Conservation (phyloP, 2,888 invertebrate genomes). For the Eupithecia pulchellata region DNA sequence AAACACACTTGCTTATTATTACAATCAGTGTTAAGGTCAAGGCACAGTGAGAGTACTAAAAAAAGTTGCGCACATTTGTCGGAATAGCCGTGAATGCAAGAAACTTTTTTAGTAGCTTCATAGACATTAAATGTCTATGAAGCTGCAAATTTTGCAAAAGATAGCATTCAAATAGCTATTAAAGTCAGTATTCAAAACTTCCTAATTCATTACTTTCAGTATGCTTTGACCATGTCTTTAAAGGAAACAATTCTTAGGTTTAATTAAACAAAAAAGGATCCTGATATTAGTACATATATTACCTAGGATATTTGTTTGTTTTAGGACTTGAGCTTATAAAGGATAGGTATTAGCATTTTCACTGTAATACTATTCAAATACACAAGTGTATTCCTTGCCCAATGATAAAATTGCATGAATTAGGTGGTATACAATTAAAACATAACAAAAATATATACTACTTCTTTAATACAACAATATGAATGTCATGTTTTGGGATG, state of each 20-base stretch:
- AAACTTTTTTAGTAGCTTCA: not conserved
- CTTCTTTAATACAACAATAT: not conserved
- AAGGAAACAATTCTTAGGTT: not conserved
- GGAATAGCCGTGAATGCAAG: not conserved
- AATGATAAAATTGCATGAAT: not conserved
- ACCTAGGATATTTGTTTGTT: not conserved
- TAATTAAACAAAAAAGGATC: too few species aligned
- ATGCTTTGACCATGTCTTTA: not conserved
- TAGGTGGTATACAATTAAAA: not conserved
- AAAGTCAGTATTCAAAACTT: not conserved
- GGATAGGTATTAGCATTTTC: not conserved
- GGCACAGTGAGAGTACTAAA: not conserved
- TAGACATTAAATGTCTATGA: too few species aligned
- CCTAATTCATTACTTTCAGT: not conserved
- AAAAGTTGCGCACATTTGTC: not conserved
- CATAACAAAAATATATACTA: not conserved
- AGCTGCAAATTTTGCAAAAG: too few species aligned
- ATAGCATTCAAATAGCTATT: too few species aligned
- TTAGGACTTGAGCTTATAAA: not conserved
- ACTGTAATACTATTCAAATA: not conserved
- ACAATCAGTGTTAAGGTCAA: not conserved
- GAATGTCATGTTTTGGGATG: not conserved
- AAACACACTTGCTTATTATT: conserved; percentile 1
- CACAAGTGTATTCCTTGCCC: conserved; percentile 3
- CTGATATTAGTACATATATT: not conserved